These are phyloP conservation scores for Diachasma alloeum DNA, from an alignment of 1,140 invertebrate species.

Conservation along the genomic window DNA sequence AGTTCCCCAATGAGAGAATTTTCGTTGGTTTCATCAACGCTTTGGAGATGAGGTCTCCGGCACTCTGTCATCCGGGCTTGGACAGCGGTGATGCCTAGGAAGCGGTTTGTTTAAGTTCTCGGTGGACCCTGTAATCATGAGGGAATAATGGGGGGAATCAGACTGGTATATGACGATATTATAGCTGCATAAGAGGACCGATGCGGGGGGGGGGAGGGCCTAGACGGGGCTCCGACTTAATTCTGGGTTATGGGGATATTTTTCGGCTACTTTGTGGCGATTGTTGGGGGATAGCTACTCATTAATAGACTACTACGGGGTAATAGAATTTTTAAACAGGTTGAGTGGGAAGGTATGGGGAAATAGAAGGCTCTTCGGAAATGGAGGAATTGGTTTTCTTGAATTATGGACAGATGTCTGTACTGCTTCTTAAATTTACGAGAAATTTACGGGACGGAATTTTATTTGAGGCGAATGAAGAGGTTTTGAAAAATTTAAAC, in stretches of 20 bases:
- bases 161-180: not conserved
- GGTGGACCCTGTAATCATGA: not conserved
- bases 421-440: no score
- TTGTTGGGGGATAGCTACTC: not conserved
- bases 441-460: no score
- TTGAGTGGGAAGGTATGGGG: no score
- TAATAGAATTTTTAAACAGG: not conserved
- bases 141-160: not conserved
- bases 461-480: no score
- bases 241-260: not conserved
- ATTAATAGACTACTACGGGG: not conserved
- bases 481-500: no score
- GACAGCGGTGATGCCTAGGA: not conserved
- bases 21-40: not conserved
- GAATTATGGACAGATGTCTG: no score
- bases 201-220: not conserved
- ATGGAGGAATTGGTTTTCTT: no score
- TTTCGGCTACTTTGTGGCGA: slow-evolving; percentile 1
- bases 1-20: not conserved
- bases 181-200: not conserved
- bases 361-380: no score
- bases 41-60: not conserved
- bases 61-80: not conserved
- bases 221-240: not conserved
- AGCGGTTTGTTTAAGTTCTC: not conserved